Percentiles rank a stretch among this genome's conserved stretches.
phyloP scores from a whole-genome alignment of 2,888 invertebrate genomes.

The Spisula subtruncata region DNA sequence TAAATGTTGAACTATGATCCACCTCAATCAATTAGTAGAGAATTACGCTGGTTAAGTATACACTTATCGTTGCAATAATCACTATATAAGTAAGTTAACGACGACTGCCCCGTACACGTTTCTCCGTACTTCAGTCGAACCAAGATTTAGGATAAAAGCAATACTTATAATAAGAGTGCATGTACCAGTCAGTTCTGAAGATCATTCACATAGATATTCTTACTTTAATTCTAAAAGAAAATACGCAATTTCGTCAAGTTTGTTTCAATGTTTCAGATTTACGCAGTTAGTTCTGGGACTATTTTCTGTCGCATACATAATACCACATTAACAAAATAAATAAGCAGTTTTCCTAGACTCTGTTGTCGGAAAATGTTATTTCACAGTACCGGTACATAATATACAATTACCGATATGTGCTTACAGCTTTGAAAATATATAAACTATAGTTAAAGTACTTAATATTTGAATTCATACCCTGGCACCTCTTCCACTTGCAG shows the following conservation, averaged over 20 bases:
- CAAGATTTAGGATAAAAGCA: neutral
- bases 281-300: no score
- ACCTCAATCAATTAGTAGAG: slow-evolving; percentile 30
- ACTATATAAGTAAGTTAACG: neutral
- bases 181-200: slow-evolving; percentile 6
- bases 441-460: no score
- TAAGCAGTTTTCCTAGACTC: no score
- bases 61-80: neutral
- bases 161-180: no score
- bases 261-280: no score
- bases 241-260: neutral
- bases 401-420: no score
- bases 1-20: slow-evolving; percentile 45
- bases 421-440: no score
- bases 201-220: neutral
- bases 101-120: neutral
- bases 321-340: no score
- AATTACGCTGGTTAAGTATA: slow-evolving; percentile 9
- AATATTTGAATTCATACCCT: neutral
- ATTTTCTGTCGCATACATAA: no score
- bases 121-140: neutral
- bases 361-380: no score
- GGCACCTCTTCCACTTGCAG: neutral
- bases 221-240: neutral
- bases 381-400: no score